phyloP scores from a whole-genome alignment of 1,140 invertebrate genomes.

The Nephotettix cincticeps region DNA sequence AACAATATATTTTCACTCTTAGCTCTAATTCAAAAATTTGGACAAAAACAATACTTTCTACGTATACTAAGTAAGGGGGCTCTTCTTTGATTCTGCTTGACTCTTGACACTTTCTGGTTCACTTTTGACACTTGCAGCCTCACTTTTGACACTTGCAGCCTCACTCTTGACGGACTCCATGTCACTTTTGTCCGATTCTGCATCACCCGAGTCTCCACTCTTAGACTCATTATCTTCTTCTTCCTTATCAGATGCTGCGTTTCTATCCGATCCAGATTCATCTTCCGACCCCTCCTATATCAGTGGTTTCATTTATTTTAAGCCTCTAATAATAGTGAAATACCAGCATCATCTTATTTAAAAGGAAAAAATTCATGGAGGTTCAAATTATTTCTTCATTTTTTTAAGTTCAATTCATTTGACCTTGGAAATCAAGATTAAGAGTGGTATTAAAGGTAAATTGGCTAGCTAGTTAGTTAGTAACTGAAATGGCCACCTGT shows the following conservation, averaged over 20 bases:
- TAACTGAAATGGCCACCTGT: too few species aligned
- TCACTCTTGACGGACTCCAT: slow-evolving; percentile 32
- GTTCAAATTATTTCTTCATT: too few species aligned
- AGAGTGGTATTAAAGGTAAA: background rate
- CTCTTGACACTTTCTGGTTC: slow-evolving; percentile 11
- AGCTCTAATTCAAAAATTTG: too few species aligned
- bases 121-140: slow-evolving; percentile 31
- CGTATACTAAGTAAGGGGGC: too few species aligned
- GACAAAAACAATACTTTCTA: too few species aligned
- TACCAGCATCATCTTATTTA: too few species aligned
- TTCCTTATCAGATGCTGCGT: slow-evolving; percentile 25
- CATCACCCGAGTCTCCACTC: too few species aligned
- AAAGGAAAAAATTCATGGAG: too few species aligned
- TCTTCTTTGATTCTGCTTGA: slow-evolving; percentile 24
- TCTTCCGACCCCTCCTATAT: slow-evolving; percentile 38
- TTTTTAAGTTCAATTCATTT: too few species aligned
- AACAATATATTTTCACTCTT: too few species aligned
- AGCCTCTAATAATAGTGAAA: too few species aligned
- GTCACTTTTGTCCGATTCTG: slow-evolving; percentile 31
- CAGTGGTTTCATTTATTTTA: too few species aligned
- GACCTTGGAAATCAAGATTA: slow-evolving; percentile 13
- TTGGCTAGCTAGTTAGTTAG: background rate
- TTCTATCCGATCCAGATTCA: slow-evolving; percentile 39
- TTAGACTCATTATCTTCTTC: slow-evolving; percentile 30
- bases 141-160: slow-evolving; percentile 26